A percentile compares a stretch with the other conserved stretches of the same genome.
Conservation (phyloP, 2,797 vertebrate species). For the Champsocephalus esox region DNA sequence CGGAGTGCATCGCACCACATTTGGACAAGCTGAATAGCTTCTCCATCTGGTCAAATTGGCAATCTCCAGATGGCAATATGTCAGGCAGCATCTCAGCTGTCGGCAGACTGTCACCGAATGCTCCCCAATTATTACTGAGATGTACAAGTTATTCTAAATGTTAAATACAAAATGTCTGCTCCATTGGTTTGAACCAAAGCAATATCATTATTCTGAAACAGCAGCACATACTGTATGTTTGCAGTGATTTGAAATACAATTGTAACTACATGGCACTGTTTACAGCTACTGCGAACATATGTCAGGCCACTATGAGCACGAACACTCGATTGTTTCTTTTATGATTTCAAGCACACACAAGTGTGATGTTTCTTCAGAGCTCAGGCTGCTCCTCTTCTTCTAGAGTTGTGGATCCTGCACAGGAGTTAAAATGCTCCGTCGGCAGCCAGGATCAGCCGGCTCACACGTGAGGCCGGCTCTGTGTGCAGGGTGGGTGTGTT, state of each 20-base stretch:
- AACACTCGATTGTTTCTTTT: background rate
- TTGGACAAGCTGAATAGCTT: slow-evolving; percentile 40
- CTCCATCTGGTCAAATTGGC: slow-evolving; percentile 60
- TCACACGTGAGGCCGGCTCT: slow-evolving; percentile 26
- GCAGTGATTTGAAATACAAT: too few species aligned
- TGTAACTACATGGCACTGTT: background rate
- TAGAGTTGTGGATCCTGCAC: slow-evolving; percentile 15
- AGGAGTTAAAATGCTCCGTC: slow-evolving; percentile 22
- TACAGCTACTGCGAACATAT: background rate
- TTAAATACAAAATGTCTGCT: background rate
- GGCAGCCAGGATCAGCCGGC: slow-evolving; percentile 32
- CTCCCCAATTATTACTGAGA: slow-evolving; percentile 41
- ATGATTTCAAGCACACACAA: background rate
- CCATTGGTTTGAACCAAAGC: background rate
- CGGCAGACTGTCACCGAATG: slow-evolving; percentile 46
- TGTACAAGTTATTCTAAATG: slow-evolving; percentile 19
- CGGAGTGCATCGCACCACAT: slow-evolving; percentile 35
- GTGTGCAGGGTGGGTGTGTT: slow-evolving; percentile 21
- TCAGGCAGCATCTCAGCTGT: slow-evolving; percentile 41
- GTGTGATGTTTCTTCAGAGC: background rate
- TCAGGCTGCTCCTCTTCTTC: slow-evolving; percentile 2
- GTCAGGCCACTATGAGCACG: background rate
- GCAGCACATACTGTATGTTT: background rate
- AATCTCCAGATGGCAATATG: slow-evolving; percentile 57
- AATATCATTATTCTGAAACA: background rate